These are phyloP conservation scores for Coenonympha glycerion DNA, from an alignment of 2,888 invertebrate species.

Conservation along the genomic window DNA sequence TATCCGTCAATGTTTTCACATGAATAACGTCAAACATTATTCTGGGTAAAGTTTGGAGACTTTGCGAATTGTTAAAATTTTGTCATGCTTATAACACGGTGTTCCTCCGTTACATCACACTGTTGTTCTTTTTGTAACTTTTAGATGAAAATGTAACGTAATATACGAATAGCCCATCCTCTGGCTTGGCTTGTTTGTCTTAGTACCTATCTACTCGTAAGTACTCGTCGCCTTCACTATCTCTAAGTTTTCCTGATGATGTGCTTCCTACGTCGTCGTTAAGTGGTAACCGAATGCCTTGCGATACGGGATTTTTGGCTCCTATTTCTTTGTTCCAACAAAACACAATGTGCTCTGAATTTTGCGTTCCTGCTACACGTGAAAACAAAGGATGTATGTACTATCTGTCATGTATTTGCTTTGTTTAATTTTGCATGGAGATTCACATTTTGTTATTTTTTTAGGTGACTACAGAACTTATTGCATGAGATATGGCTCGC, in stretches of 20 bases:
- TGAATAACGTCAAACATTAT: neutral
- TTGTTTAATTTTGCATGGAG: conserved; percentile 42
- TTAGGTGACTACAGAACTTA: conserved; percentile 61
- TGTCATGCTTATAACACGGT: neutral
- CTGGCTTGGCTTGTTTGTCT: conserved; percentile 64
- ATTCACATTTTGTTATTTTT: conserved; percentile 48
- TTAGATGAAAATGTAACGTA: neutral
- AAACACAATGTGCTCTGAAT: conserved; percentile 13
- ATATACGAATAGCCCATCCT: conserved; percentile 21
- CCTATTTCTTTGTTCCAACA: conserved; percentile 15
- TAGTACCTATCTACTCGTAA: too few relatives aligned
- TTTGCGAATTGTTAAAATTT: neutral
- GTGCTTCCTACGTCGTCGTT: conserved; percentile 47
- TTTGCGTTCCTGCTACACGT: conserved; percentile 19
- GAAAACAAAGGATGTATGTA: conserved; percentile 29
- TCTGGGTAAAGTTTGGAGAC: neutral
- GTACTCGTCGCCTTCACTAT: conserved; percentile 41
- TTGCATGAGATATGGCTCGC: conserved; percentile 65
- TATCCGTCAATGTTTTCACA: neutral
- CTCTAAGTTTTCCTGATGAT: conserved; percentile 40
- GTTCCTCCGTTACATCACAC: neutral
- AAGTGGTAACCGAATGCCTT: conserved; percentile 29
- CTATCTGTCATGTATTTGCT: conserved; percentile 19
- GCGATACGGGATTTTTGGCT: conserved; percentile 23
- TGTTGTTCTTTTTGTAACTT: neutral